Conservation (phyloP, 2,888 invertebrate species). For the Tridacna gigas region DNA sequence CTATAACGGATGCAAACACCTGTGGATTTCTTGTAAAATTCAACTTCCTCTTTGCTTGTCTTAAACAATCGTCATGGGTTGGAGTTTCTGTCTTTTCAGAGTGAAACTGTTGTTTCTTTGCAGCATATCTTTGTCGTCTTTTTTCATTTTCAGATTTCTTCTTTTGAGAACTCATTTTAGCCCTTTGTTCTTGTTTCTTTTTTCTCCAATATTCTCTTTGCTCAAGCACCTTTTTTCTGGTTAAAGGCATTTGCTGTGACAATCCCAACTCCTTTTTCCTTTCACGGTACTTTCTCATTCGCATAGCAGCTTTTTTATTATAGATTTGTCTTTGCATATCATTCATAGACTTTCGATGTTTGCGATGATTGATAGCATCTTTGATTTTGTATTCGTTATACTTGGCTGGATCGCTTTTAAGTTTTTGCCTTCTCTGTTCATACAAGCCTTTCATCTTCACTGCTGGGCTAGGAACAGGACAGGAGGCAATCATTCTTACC, state of each 20-base stretch:
- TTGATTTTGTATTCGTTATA: too few relatives aligned
- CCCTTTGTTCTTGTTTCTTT: conserved; percentile 19
- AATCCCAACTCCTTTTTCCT: too few relatives aligned
- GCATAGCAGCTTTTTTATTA: too few relatives aligned
- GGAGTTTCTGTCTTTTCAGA: not conserved
- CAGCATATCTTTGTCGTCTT: not conserved
- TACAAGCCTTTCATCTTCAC: too few relatives aligned
- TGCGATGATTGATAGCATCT: too few relatives aligned
- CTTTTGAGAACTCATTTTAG: conserved; percentile 2
- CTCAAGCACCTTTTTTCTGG: not conserved
- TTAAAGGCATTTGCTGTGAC: too few relatives aligned
- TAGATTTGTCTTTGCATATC: not conserved
- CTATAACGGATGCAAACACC: not conserved
- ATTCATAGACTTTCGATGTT: too few relatives aligned
- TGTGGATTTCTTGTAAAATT: conserved; percentile 4
- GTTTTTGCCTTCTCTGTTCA: too few relatives aligned
- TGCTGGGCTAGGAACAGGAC: too few relatives aligned
- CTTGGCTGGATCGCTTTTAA: too few relatives aligned
- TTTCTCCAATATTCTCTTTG: not conserved
- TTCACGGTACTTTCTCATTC: too few relatives aligned
- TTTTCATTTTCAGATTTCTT: not conserved
- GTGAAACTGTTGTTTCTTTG: not conserved
- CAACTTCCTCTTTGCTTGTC: not conserved
- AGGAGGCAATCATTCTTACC: too few relatives aligned
- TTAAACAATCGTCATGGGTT: not conserved